phyloP scores from a whole-genome alignment of 1,140 invertebrate species.

The Anadara kagoshimensis region DNA sequence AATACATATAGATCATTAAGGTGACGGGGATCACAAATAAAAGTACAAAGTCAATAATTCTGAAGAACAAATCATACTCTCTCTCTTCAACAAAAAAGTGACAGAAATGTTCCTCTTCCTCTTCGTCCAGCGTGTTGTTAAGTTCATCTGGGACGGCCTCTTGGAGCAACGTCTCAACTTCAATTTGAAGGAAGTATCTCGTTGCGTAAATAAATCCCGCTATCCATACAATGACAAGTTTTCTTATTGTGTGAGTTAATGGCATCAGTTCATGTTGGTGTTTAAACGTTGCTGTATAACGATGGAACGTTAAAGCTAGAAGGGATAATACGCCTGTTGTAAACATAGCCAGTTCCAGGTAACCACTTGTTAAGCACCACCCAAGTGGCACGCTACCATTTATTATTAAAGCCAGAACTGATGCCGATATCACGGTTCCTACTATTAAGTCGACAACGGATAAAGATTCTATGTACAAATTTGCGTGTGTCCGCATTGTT shows the following conservation, averaged over 20 bases:
- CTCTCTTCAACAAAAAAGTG: conserved; percentile 10
- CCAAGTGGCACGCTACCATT: not conserved
- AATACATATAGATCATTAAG: conserved; percentile 11
- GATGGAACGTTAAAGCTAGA: conserved; percentile 3
- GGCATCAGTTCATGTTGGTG: not conserved
- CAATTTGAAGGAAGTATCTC: not conserved
- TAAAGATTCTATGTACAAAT: conserved; percentile 14
- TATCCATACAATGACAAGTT: not conserved
- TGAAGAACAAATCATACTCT: conserved; percentile 10
- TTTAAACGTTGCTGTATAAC: not conserved
- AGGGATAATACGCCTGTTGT: conserved; percentile 4
- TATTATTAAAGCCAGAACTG: not conserved
- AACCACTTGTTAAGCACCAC: conserved; percentile 6
- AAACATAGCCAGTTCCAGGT: conserved; percentile 8
- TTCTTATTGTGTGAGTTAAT: not conserved
- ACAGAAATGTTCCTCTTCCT: not conserved
- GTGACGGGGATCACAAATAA: conserved; percentile 3
- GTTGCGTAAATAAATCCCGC: conserved; percentile 5
- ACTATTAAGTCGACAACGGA: conserved; percentile 5
- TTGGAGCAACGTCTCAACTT: not conserved
- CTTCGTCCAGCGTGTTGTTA: not conserved
- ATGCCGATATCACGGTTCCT: not conserved
- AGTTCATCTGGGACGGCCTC: too few species aligned
- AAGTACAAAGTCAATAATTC: conserved; percentile 12
- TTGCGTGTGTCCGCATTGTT: not conserved